Base-by-base conservation (phyloP, 2,888 invertebrate genomes). In the Synergus gifuensis region DNA sequence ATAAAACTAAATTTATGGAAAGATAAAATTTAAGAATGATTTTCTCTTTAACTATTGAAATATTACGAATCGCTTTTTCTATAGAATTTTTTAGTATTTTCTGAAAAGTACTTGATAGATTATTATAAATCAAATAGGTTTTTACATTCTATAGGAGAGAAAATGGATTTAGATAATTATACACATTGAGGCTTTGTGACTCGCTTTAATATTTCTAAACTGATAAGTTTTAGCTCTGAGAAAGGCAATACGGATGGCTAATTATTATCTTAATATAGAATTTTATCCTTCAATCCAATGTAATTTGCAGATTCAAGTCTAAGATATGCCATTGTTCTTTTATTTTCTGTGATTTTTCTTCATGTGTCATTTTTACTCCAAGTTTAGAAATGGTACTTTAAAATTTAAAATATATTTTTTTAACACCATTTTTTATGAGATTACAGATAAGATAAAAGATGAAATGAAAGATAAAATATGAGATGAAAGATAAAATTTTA, bases 201-300 rank as follows among this genome's bases (percentile, higher is more conserved):
- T 49, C 69, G 11, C 22, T 42, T 58, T 36, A 42, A 58, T 9
- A 58, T 44, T 49, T 49, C 18, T 28, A 54, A 49, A 22, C 40
- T 76, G 11, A 42, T 60, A 9, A 58, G 28, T 76, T 58, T 76
- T n/a, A 36, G 14, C 14, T 36, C 42, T 16, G 22, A 76, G 28
- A 76, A 18, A 76, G 44, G 40, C 62, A 54, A 54, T 54, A 7
- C 36, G 36, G n/a, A 2, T 54, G 11, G n/a, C 58, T 54, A 36
- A 36, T 36, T 58, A 58, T 49, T 62, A 76, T 76, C 60, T n/a
- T 12, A 76, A 62, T 40, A 76, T 60, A 44, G 76, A 76, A 58
- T 76, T 76, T 49, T 49, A 9, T 76, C 40, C 42, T 58, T 76
- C 40, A 58, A 60, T 60, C 18, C 16, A 76, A 40, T 42, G 42